Evolutionary conservation across 2,113 vertebrate species (phyloP).

Genomic region (Pseudonaja textilis): DNA sequence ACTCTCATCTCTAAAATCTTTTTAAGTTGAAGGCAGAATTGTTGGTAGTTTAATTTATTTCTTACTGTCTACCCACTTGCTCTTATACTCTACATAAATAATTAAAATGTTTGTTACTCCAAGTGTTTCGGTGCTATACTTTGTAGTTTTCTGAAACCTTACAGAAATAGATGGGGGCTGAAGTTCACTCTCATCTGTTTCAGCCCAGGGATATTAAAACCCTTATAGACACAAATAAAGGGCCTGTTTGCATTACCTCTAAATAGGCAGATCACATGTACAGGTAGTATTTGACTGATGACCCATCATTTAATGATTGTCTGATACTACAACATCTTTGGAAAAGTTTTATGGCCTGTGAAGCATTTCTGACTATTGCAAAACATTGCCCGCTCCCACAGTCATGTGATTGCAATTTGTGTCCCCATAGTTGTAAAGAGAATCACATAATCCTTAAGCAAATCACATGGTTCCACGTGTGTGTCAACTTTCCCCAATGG

Average conservation of each 20-base stretch:
- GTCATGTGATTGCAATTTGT: background rate
- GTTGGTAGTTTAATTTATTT: background rate
- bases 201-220: background rate
- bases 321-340: too few relatives aligned
- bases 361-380: background rate
- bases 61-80: background rate
- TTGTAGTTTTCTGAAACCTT: background rate
- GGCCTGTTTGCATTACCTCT: background rate
- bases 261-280: background rate
- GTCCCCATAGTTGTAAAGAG: background rate
- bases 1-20: background rate
- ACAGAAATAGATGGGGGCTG: background rate
- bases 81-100: background rate
- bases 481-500: background rate
- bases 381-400: background rate
- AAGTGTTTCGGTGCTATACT: background rate
- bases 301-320: background rate
- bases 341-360: background rate
- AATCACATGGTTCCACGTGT: background rate
- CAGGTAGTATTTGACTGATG: background rate
- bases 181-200: background rate
- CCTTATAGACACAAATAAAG: background rate
- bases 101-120: background rate
- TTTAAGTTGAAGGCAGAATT: background rate
- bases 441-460: background rate